Evolutionary conservation across 2,797 vertebrate genomes (phyloP).

Genomic region (Thalassophryne amazonica): DNA sequence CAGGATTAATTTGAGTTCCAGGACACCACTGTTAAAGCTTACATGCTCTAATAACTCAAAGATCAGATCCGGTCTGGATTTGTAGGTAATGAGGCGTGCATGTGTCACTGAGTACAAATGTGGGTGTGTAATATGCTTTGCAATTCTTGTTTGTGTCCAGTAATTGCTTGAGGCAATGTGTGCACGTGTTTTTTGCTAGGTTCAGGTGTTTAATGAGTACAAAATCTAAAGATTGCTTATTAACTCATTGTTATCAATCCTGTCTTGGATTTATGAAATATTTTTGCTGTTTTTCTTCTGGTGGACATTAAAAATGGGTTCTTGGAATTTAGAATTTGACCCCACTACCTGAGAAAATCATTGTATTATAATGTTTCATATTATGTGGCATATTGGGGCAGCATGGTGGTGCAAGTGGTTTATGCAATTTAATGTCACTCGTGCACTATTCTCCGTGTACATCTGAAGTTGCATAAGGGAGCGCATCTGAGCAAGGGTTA

Average conservation of each 20-base stretch:
- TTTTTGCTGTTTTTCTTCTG: conserved; percentile 8
- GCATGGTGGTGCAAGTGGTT: too few relatives aligned
- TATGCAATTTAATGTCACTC: too few relatives aligned
- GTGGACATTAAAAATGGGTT: too few relatives aligned
- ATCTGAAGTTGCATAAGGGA: too few relatives aligned
- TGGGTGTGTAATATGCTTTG: conserved; percentile 22
- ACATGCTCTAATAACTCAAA: conserved; percentile 53
- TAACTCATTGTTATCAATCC: too few relatives aligned
- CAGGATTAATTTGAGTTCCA: conserved; percentile 22
- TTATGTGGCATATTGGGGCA: too few relatives aligned
- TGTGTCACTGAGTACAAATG: conserved; percentile 4
- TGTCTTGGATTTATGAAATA: too few relatives aligned
- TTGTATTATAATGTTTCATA: too few relatives aligned
- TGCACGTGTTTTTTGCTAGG: conserved; percentile 45
- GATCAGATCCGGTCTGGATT: conserved; percentile 30
- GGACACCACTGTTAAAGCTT: conserved; percentile 26
- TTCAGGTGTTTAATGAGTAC: conserved; percentile 47
- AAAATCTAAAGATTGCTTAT: conserved; percentile 51
- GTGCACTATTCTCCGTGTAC: too few relatives aligned
- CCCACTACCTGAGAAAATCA: too few relatives aligned
- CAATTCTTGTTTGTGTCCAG: conserved; percentile 9
- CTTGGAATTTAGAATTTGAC: too few relatives aligned
- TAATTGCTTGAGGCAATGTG: conserved; percentile 20
- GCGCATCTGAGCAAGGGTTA: too few relatives aligned
- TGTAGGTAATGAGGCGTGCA: conserved; percentile 44